Conservation (phyloP, 2,113 vertebrate species). For the Takifugu flavidus region DNA sequence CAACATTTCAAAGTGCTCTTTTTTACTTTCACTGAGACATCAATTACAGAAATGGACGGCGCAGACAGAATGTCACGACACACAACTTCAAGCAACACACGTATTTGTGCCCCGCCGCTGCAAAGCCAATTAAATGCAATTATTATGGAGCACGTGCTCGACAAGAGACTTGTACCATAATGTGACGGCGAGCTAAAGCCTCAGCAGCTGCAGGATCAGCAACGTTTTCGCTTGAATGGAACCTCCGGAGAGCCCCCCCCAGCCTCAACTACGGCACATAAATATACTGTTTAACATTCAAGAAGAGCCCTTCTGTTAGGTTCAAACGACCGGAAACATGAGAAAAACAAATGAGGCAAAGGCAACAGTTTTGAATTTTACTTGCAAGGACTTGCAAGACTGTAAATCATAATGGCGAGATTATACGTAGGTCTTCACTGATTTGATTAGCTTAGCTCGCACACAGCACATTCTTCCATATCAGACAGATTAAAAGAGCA, state of each 20-base stretch:
- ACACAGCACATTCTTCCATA: too few relatives aligned
- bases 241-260: too few relatives aligned
- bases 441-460: too few relatives aligned
- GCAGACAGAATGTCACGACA: constrained; percentile 10
- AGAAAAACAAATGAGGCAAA: too few relatives aligned
- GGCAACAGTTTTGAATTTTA: too few relatives aligned
- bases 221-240: background rate
- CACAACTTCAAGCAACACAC: background rate
- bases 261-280: background rate
- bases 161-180: too few relatives aligned
- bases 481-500: too few relatives aligned
- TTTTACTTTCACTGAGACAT: constrained; percentile 5
- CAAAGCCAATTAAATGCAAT: background rate
- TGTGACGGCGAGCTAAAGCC: background rate
- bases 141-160: background rate
- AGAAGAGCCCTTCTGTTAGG: background rate
- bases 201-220: background rate
- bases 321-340: too few relatives aligned
- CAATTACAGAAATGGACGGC: constrained; percentile 2
- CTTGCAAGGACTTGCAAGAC: too few relatives aligned
- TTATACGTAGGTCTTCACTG: too few relatives aligned
- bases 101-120: background rate
- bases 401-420: too few relatives aligned
- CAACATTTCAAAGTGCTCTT: background rate
- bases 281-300: background rate